phyloP scores from a whole-genome alignment of 2,113 vertebrate species.

The Scartelaos histophorus region DNA sequence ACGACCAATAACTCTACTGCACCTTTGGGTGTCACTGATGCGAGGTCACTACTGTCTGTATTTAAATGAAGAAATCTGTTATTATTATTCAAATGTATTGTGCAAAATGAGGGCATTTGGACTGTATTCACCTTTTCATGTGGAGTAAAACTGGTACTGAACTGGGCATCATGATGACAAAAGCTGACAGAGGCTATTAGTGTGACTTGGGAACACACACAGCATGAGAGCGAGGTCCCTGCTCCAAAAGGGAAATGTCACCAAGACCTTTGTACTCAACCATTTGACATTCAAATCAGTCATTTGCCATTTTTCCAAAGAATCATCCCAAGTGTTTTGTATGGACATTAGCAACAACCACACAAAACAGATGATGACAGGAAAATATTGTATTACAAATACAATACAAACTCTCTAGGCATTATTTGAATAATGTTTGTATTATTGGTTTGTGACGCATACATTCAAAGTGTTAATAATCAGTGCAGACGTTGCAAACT shows the following conservation, averaged over 20 bases:
- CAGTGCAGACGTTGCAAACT: no score
- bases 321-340: conserved; percentile 4
- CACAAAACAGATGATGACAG: neutral
- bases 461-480: neutral
- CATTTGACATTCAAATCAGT: conserved; percentile 61
- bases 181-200: conserved; percentile 26
- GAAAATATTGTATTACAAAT: neutral
- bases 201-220: neutral
- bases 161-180: conserved; percentile 15
- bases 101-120: neutral
- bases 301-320: conserved; percentile 42
- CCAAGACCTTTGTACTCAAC: conserved; percentile 38
- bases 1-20: neutral
- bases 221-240: conserved; percentile 11
- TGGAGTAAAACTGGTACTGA: neutral
- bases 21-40: neutral
- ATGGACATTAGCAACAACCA: neutral
- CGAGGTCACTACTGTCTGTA: neutral
- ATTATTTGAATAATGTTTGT: neutral
- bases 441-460: neutral
- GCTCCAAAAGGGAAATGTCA: conserved; percentile 48
- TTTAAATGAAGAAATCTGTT: neutral
- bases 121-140: neutral
- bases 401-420: neutral
- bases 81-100: neutral